These are phyloP conservation scores for Catocala sponsa DNA, from an alignment of 2,888 invertebrate genomes.

Conservation along the genomic window DNA sequence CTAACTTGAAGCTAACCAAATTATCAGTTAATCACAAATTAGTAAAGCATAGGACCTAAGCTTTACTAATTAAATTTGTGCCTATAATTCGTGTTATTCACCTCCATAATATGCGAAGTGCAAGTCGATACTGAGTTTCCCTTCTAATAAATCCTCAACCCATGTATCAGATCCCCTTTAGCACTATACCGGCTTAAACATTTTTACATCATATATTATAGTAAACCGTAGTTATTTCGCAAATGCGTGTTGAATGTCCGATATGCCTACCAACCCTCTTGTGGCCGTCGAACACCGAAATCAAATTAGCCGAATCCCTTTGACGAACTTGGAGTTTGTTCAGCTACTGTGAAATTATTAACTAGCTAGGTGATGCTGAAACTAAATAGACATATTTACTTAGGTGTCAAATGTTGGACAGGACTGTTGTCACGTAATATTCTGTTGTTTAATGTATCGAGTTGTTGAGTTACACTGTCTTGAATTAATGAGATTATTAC, in stretches of 20 bases:
- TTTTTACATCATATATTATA: not conserved
- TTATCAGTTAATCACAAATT: too few relatives aligned
- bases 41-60: too few relatives aligned
- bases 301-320: constrained; percentile 77
- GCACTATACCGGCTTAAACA: not conserved
- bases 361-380: constrained; percentile 51
- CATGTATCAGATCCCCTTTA: not conserved
- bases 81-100: too few relatives aligned
- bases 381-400: constrained; percentile 41
- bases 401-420: constrained; percentile 33
- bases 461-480: not conserved
- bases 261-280: constrained; percentile 56
- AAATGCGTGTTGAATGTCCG: constrained; percentile 62
- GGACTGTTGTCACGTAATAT: not conserved
- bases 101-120: too few relatives aligned
- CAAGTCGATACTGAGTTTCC: too few relatives aligned
- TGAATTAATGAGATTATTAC: too few relatives aligned
- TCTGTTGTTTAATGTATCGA: not conserved
- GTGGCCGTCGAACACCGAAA: constrained; percentile 71
- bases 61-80: too few relatives aligned
- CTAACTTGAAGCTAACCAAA: too few relatives aligned
- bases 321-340: constrained; percentile 70
- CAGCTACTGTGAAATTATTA: constrained; percentile 66
- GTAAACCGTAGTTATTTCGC: constrained; percentile 49
- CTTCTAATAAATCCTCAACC: not conserved